Evolutionary conservation across 2,888 invertebrate species (phyloP).

Genomic region (Amorpha juglandis): DNA sequence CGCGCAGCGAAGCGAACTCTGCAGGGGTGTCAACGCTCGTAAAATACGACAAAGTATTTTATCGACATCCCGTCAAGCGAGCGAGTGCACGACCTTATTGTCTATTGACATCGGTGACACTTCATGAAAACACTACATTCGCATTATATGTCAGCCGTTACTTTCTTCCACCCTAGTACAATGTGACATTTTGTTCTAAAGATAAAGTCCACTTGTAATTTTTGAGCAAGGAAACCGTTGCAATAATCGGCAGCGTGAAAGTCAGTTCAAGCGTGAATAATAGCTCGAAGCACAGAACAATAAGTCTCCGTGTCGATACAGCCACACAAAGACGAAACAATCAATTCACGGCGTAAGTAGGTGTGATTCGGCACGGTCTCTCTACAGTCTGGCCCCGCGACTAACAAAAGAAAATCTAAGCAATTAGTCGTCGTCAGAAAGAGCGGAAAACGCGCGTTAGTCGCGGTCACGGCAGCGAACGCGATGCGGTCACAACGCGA

Average conservation of each 20-base stretch:
- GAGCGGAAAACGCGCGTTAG: conserved; percentile 84
- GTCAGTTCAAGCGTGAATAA: conserved; percentile 78
- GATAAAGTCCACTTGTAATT: conserved; percentile 25
- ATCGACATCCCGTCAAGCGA: conserved; percentile 65
- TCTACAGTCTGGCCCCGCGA: conserved; percentile 78
- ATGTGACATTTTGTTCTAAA: conserved; percentile 43
- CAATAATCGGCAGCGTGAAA: conserved; percentile 77
- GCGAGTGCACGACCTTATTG: conserved; percentile 68
- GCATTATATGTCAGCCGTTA: conserved; percentile 61
- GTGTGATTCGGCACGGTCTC: conserved; percentile 80
- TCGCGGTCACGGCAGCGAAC: conserved; percentile 74
- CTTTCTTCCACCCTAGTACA: conserved; percentile 45
- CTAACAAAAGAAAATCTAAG: conserved; percentile 84
- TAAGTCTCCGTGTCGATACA: conserved; percentile 81
- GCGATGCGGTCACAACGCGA: conserved; percentile 65
- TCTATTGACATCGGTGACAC: conserved; percentile 72
- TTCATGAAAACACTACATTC: conserved; percentile 71
- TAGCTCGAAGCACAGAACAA: conserved; percentile 75
- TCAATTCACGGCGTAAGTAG: conserved; percentile 83
- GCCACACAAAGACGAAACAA: conserved; percentile 82
- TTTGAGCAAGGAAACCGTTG: conserved; percentile 63
- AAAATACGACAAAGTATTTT: conserved; percentile 79
- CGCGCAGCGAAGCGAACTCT: conserved; percentile 52
- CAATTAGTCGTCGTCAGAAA: conserved; percentile 84
- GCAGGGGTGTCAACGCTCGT: conserved; percentile 70